Evolutionary conservation across 2,113 vertebrate genomes (phyloP).

Genomic region (Raja brachyura): DNA sequence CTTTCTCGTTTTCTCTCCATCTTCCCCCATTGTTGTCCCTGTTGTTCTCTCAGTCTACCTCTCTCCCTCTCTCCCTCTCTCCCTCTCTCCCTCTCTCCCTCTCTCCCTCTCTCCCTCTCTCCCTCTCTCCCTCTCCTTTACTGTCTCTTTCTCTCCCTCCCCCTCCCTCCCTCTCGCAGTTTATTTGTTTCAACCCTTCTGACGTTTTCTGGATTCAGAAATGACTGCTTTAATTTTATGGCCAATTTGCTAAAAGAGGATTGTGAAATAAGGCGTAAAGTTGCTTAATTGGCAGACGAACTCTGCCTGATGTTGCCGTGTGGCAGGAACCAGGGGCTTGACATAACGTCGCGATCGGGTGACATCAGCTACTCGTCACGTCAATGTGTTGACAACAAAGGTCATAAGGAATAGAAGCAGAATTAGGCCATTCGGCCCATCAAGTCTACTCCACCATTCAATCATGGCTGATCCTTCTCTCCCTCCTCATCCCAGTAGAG

Average conservation of each 20-base stretch:
- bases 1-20: not conserved
- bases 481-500: too few relatives aligned
- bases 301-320: not conserved
- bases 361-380: not conserved
- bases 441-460: too few relatives aligned
- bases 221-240: slow-evolving; percentile 22
- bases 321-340: too few relatives aligned
- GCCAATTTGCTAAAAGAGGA: slow-evolving; percentile 23
- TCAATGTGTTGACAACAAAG: too few relatives aligned
- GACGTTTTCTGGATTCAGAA: slow-evolving; percentile 16
- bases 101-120: not conserved
- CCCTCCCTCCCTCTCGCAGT: not conserved
- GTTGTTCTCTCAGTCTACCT: too few relatives aligned
- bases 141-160: not conserved
- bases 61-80: too few relatives aligned
- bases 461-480: too few relatives aligned
- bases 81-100: not conserved
- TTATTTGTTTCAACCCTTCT: not conserved
- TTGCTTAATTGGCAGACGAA: slow-evolving; percentile 26
- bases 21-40: too few relatives aligned
- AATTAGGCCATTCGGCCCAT: too few relatives aligned
- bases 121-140: not conserved
- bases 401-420: too few relatives aligned
- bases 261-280: slow-evolving; percentile 34
- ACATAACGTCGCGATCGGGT: too few relatives aligned